Evolutionary conservation across 2,888 invertebrate genomes (phyloP), one percentile per base, ranked within the genome.

Genomic region (Nemoura dubitans): DNA sequence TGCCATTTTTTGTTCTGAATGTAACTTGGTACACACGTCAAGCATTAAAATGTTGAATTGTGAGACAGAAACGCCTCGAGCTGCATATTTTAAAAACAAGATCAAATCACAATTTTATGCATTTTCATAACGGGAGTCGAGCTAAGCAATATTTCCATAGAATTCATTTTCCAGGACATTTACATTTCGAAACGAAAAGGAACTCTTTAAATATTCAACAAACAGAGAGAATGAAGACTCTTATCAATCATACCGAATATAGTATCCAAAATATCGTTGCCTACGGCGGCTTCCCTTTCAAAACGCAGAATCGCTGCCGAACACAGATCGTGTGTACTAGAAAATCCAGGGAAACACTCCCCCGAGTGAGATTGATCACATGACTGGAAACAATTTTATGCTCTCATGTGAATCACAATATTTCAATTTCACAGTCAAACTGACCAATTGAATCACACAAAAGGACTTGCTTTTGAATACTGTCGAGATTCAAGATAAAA

Each of bases 351-450:
- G 81, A 14, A n/a, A 81, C 1, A 81, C 28, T 21, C 81, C 30
- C 81, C 29, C 0, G 30, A 81, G 81, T 28, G 81, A 28, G 81
- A 81, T 81, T 30, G 81, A 81, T 81, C 81, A 81, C 29, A 27
- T 81, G 81, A 30, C 81, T 81, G 81, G 81, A 78, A 81, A 81
- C 28, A 21, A 30, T 81, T 81, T 30, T 30, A 81, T 28, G 29
- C 26, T 30, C n/a, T 28, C 81, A 81, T 30, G 29, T 26, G 28
- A 78, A 78, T 78, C 78, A 78, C 28, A 26, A 30, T 81, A 30
- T 81, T 30, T 81, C 81, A 81, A 81, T 81, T 28, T 81, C 28
- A 27, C 81, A 28, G 30, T 81, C 81, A 3, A 21, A 30, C 81
- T 29, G 81, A 81, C 6, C 81, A 81, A 81, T 81, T 81, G 81